Conservation (phyloP, 2,888 invertebrate species). For the Plebejus melissa region DNA sequence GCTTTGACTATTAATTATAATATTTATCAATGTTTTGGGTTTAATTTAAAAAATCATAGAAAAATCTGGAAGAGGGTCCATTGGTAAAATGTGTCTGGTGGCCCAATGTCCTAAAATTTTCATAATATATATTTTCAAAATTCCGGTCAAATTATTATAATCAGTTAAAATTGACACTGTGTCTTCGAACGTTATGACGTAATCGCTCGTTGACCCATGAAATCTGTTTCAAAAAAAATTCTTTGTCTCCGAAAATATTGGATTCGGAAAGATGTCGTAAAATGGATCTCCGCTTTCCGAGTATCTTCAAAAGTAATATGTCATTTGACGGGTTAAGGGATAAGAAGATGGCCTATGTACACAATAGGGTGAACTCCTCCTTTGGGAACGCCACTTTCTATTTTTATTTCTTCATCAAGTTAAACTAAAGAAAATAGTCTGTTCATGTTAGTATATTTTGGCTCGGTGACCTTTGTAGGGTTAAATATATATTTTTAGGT, state of each 20-base stretch:
- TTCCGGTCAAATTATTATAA: neutral
- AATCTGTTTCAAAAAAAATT: neutral
- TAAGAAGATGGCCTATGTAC: conserved; percentile 28
- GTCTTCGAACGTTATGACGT: too few relatives aligned
- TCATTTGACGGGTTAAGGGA: conserved; percentile 30
- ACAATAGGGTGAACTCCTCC: conserved; percentile 18
- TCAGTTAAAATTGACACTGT: neutral
- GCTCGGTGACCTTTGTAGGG: too few relatives aligned
- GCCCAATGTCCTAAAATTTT: too few relatives aligned
- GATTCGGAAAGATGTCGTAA: conserved; percentile 23
- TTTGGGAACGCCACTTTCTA: conserved; percentile 5
- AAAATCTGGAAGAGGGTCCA: too few relatives aligned
- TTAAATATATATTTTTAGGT: too few relatives aligned
- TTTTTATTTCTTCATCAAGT: conserved; percentile 24
- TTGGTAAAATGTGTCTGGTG: too few relatives aligned
- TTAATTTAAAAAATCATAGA: too few relatives aligned
- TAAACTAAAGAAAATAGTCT: neutral
- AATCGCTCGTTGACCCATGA: neutral
- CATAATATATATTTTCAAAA: too few relatives aligned
- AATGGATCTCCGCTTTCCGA: conserved; percentile 28
- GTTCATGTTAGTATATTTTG: neutral
- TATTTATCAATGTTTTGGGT: too few relatives aligned
- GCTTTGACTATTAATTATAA: too few relatives aligned
- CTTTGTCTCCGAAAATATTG: conserved; percentile 14
- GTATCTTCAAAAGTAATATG: conserved; percentile 29